A percentile compares a stretch with the other conserved stretches of the same genome.
phyloP scores from a whole-genome alignment of 2,888 invertebrate species.

The Nomada ferruginata region DNA sequence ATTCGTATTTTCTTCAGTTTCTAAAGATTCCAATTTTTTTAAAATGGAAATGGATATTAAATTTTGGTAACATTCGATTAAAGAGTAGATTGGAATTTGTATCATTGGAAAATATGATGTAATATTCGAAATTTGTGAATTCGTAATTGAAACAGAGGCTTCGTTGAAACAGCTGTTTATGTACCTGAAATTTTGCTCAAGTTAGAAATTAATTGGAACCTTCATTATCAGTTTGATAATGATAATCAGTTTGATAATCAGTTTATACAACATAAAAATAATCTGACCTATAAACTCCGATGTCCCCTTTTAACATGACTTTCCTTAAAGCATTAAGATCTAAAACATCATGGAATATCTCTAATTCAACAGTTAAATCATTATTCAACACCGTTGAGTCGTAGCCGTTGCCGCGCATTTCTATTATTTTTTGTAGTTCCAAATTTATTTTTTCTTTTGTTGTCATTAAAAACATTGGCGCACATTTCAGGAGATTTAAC shows the following conservation, averaged over 20 bases:
- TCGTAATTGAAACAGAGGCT: conserved; percentile 60
- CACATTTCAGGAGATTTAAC: conserved; percentile 73
- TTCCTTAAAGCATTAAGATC: conserved; percentile 77
- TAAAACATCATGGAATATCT: conserved; percentile 72
- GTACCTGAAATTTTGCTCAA: conserved; percentile 66
- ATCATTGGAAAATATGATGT: conserved; percentile 74
- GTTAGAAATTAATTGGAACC: background rate
- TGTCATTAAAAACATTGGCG: conserved; percentile 67
- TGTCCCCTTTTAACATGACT: conserved; percentile 77
- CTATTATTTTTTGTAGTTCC: conserved; percentile 70
- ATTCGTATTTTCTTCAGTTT: conserved; percentile 41
- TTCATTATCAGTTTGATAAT: background rate
- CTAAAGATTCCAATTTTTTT: conserved; percentile 48
- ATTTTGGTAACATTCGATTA: conserved; percentile 77
- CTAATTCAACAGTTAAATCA: conserved; percentile 73
- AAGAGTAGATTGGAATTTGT: conserved; percentile 75
- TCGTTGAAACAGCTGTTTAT: conserved; percentile 72
- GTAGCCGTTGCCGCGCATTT: conserved; percentile 61
- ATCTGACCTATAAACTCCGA: conserved; percentile 75
- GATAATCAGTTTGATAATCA: background rate
- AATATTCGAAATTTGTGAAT: conserved; percentile 54
- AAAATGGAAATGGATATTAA: conserved; percentile 46
- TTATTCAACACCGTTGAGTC: conserved; percentile 67
- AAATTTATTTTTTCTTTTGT: conserved; percentile 68
- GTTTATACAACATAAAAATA: conserved; percentile 2